A percentile compares a stretch with the other conserved stretches of the same genome.
phyloP scores from a whole-genome alignment of 2,113 vertebrate genomes.

The Marcusenius ussheri region DNA sequence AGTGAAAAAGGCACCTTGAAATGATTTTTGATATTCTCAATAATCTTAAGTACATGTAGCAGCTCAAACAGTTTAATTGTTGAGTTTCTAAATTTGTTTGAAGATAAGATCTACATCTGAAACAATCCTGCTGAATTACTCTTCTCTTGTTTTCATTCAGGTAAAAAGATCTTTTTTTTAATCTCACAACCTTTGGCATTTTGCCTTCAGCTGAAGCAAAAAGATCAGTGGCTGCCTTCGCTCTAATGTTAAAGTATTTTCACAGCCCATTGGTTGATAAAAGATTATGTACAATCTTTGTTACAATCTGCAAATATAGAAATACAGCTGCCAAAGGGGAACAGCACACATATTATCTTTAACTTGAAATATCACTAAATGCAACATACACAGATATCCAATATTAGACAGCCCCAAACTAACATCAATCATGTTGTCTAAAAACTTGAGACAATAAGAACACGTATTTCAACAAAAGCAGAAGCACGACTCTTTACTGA shows the following conservation, averaged over 20 bases:
- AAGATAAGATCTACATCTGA: not conserved
- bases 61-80: not conserved
- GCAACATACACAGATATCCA: not conserved
- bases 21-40: not conserved
- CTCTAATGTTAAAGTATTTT: not conserved
- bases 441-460: not conserved
- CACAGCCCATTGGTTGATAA: not conserved
- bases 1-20: not conserved
- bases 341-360: not conserved
- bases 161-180: not conserved
- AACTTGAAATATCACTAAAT: not conserved
- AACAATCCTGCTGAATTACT: not conserved
- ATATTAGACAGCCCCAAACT: not conserved
- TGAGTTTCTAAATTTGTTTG: not conserved
- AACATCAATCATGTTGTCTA: not conserved
- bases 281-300: not conserved
- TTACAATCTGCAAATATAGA: not conserved
- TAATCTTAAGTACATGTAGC: not conserved
- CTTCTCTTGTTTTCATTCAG: not conserved
- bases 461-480: not conserved
- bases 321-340: not conserved
- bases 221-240: not conserved
- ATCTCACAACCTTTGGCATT: not conserved
- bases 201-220: not conserved
- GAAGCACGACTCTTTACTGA: not conserved